These are phyloP conservation scores for Smittia aterrima DNA, from an alignment of 2,888 invertebrate species.

Conservation along the genomic window DNA sequence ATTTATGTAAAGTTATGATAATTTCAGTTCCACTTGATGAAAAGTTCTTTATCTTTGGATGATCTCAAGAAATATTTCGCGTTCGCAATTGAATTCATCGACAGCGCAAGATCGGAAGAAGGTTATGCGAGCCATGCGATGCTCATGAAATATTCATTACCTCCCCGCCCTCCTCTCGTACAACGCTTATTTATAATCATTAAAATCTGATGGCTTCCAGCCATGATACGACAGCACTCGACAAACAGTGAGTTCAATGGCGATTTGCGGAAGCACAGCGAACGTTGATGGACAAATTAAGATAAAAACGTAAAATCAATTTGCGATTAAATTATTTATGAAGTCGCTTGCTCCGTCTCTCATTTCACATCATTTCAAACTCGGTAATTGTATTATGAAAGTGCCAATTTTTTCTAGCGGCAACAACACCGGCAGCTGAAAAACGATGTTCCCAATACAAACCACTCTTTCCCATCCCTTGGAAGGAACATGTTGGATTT, in stretches of 20 bases:
- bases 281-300: constrained; percentile 29
- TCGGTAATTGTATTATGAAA: constrained; percentile 23
- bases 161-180: neutral
- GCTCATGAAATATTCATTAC: constrained; percentile 33
- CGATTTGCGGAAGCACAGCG: neutral
- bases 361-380: neutral
- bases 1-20: constrained; percentile 10
- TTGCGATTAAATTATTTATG: constrained; percentile 32
- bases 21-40: neutral
- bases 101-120: constrained; percentile 25
- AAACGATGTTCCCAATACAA: neutral
- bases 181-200: constrained; percentile 20
- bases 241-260: neutral
- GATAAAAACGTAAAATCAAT: constrained; percentile 25
- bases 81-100: neutral
- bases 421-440: neutral
- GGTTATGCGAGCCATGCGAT: neutral
- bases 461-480: neutral
- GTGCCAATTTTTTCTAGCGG: neutral
- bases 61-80: neutral
- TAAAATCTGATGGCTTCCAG: constrained; percentile 19
- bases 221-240: neutral
- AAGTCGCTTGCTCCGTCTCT: neutral
- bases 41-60: neutral
- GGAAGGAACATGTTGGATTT: constrained; percentile 13